Base-by-base conservation (phyloP, 2,888 invertebrate species). In the Automeris io region DNA sequence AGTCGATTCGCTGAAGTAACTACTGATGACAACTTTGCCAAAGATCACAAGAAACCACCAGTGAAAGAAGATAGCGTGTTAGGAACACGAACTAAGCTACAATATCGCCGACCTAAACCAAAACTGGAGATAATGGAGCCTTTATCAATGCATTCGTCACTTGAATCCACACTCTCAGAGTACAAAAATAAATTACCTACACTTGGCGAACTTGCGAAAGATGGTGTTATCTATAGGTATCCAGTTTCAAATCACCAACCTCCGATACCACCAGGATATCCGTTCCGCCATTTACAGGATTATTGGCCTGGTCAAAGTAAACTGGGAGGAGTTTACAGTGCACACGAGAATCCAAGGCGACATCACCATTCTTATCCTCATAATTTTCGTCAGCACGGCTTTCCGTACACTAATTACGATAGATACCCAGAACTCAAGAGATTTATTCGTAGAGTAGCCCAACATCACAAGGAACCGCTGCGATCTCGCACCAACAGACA, bases 1-100 rank as follows among this genome's bases (percentile, higher is more conserved):
- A 86, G 86, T 52, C 70, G 86, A 45, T 86, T 81, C 54, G 86
- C 86, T 23, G 86, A 85, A 62, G 86, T 86, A 24, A 83, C 83
- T 18, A 86, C 86, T 22, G 86, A 86, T 49, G 86, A 86, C 49
- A 82, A 74, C 54, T 86, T 75, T 60, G 52, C 72, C 47, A 83
- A 81, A 70, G 74, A 79, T 49, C 65, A 72, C 51, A 79, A 73
- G 48, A 76, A 71, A 49, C 47, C 57, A 43, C 56, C 56, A 22
- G 54, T 57, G n/a, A 63, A 62, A 44, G 85, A 83, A 31, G 83
- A 82, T 33, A 64, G 68, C 43, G 54, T 83, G 51, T 57, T 86
- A 39, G 86, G 86, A 18, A 86, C 86, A 13, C 75, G 86, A 25
- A 86, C 86, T 12, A 86, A 79, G 50, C 59, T 78, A 39, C 86